Evolutionary conservation across 1,140 invertebrate species (phyloP), one percentile per base, ranked within the genome.

Genomic region (Tetranychus cinnabarinus): DNA sequence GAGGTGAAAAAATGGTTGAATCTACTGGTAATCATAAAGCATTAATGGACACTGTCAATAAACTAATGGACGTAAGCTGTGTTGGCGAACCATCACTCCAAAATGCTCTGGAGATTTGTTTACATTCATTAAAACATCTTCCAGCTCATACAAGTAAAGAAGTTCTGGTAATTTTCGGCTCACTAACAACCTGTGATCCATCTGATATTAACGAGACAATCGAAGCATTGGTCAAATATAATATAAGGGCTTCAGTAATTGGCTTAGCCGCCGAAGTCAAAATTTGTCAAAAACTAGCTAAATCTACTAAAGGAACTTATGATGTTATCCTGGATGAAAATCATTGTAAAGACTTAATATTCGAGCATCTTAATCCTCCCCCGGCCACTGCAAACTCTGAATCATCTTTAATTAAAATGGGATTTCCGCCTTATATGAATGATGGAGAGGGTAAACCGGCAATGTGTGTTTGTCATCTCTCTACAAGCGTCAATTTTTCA

Each of bases 141-240:
- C 92, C 92, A 3, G 78, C 82, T 1, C 91, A 98, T 75, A 86
- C 90, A 1, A 96, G 89, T 62, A 76, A 89, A 68, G 68, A 72
- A 61, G 61, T 71, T 23, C 47, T 74, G 2, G 75, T 96, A 5
- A 79, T 97, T 12, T 82, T 90, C 76, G 90, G 87, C 1, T 92
- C 88, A 68, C 76, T 97, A 36, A 96, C 92, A 2, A 92, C 90
- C 2, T 96, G 92, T 75, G 93, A 98, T 76, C 93, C 93, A 33
- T 81, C 85, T 34, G 88, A 97, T 69, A 93, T 97, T 36, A 82
- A 80, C 65, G 76, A 77, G 60, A 95, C 89, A 7, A 84, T 96
- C 69, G 77, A 86, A 73, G 85, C 86, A 74, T 54, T 79, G 48
- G 74, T 76, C 62, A 71, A 73, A 31, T 66, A 72, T 42, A 76